Base-by-base conservation (phyloP, 1,140 invertebrate species). In the Cotesia glomerata region DNA sequence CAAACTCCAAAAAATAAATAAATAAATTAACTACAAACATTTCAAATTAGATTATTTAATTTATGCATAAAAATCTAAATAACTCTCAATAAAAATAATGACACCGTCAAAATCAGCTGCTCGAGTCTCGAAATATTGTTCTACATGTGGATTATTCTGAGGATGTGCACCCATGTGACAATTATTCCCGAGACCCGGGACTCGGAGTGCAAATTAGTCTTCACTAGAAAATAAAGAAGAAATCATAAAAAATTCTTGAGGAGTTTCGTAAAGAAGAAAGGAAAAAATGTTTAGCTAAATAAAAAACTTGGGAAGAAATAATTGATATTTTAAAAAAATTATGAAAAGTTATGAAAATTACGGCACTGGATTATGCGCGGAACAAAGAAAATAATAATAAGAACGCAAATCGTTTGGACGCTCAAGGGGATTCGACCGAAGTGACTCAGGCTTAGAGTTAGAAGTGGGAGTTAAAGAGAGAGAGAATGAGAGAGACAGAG, bases 61-160 rank as follows among this genome's bases (percentile, higher is more conserved):
- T 26, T 26, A 26, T 3, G 26, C 26, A 26, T 3, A 26, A 26
- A 26, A 26, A 26, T 26, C 26, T 26, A 26, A 26, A 26, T 26
- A 26, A 26, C 26, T 26, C 26, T 3, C 26, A 26, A 26, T 26
- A 26, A 26, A 26, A 13, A 62, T 11, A 62, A 34, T 62, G 59
- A 7, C 34, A 62, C 32, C 32, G 59, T 62, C 59, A 62, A 62
- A 62, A 62, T 62, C 59, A 62, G 59, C 59, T 62, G 59, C 59
- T 62, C 32, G 59, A 36, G 4, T 11, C 16, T 16, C 56, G 5
- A n/a, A 26, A 26, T 26, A 26, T 26, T 26, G 32, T 16, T n/a
- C 32, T 59, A 34, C 32, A 62, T 62, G 59, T 62, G 35, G 59
- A 62, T 34, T 26, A 39, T n/a, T 56, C 18, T 34, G 11, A 62